Base-by-base conservation (phyloP, 2,888 invertebrate species). In the Schizotus pectinicornis region DNA sequence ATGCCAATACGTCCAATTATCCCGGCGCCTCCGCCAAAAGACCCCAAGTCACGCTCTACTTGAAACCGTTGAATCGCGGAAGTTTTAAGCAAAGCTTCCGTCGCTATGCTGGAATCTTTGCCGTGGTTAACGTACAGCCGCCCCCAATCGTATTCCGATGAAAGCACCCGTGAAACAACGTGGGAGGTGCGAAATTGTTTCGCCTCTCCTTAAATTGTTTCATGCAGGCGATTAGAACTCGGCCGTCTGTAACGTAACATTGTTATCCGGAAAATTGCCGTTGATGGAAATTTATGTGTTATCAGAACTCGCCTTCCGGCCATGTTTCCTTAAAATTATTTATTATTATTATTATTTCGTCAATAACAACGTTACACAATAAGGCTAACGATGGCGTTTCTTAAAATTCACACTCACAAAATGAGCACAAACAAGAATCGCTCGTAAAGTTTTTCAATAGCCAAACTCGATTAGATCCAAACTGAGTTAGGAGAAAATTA, bases 141-240 rank as follows among this genome's bases (percentile, higher is more conserved):
- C 67, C 59, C 51, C 35, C 59, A 64, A 68, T 69, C 68, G 59
- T 68, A 72, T 76, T 75, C 73, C 73, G 74, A 72, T 67, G 67
- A 74, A 76, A 68, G 67, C 73, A 75, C 61, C 73, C 78, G 76
- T 78, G 77, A 78, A 78, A 78, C 78, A 79, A 76, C 77, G 73
- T 73, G 75, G 74, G 70, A 73, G 75, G 71, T 71, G 69, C 68
- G 75, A 78, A 79, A 79, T 78, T 79, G 77, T 78, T 73, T 80
- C 76, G 75, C 70, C 74, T 72, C 77, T 76, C 76, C 76, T 78
- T 75, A 79, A 79, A 78, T 77, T 77, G 77, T 78, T 78, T 77
- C 76, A 78, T 77, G 76, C 75, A 76, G 71, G 60, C 77, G 79
- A 79, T 79, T 80, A 79, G 78, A 77, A 76, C 73, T 75, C 77